Evolutionary conservation across 1,140 invertebrate genomes (phyloP), one percentile per base, ranked within the genome.

Genomic region (Papilio xuthus): DNA sequence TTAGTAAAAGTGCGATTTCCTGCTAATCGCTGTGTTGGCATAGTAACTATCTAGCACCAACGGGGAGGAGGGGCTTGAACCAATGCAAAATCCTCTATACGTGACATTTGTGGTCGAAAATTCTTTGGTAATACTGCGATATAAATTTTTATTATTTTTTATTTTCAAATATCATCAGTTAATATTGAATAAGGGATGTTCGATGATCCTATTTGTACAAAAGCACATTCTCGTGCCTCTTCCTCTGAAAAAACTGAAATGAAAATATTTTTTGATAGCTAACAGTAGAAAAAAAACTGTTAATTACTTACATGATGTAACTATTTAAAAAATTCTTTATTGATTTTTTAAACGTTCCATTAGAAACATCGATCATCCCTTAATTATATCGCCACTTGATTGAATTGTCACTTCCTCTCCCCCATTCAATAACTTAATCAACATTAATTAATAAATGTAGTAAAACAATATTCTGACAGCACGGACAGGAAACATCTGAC

Each of bases 11-110:
- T 50, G 53, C 75, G 37, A 69, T 7, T 42, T 67, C 7, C 74
- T 63, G 37, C 47, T 56, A 63, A 72, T 79, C 32, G 50, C 67
- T 26, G 70, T 77, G 78, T 75, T 90, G 89, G 85, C 84, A 87
- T 87, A 84, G 79, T 83, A 85, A 84, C 85, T 90, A 90, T 84
- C 86, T 91, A 93, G 90, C 91, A 93, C 91, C 86, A 81, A 86
- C 81, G 83, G 84, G 85, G 81, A 79, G 79, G 83, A 82, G 84
- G 87, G 85, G 84, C 84, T 82, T 81, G 76, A 56, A 7, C 2
- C n/a, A 77, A 15, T 76, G 71, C 56, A 76, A 76, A 44, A 32
- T 41, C 74, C 53, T 20, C 37, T 72, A 10, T 32, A 60, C 15
- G n/a, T 41, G 28, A 76, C 56, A 56, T 23, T 60, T 12, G 53